These are phyloP conservation scores for Eueides isabella DNA, from an alignment of 1,140 invertebrate species.

Conservation along the genomic window DNA sequence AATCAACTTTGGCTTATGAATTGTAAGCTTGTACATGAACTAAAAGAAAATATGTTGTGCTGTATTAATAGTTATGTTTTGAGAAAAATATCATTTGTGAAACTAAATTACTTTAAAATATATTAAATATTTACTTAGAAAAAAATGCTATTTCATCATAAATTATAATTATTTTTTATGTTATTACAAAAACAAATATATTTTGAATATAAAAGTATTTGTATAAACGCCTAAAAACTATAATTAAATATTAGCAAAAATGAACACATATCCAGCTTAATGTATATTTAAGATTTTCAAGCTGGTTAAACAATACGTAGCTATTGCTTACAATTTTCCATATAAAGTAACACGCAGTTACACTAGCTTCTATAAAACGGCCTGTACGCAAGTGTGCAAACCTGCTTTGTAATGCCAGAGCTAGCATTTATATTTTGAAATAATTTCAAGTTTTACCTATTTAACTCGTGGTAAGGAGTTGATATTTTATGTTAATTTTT, in stretches of 20 bases:
- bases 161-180: background rate
- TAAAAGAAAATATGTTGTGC: background rate
- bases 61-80: background rate
- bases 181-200: background rate
- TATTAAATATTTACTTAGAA: background rate
- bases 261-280: background rate
- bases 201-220: no score
- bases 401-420: background rate
- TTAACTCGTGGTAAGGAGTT: background rate
- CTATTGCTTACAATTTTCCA: background rate
- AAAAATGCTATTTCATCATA: background rate
- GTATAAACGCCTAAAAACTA: no score
- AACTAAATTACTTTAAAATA: background rate
- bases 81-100: background rate
- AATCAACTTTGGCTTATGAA: conserved; percentile 4
- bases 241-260: background rate
- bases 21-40: background rate
- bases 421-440: background rate
- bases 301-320: no score
- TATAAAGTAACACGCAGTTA: background rate
- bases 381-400: conserved; percentile 7
- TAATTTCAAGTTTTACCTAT: background rate
- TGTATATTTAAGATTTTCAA: background rate
- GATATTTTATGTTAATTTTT: background rate
- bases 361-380: conserved; percentile 4